Base-by-base conservation (phyloP, 1,140 invertebrate genomes). In the Leguminivora glycinivorella region DNA sequence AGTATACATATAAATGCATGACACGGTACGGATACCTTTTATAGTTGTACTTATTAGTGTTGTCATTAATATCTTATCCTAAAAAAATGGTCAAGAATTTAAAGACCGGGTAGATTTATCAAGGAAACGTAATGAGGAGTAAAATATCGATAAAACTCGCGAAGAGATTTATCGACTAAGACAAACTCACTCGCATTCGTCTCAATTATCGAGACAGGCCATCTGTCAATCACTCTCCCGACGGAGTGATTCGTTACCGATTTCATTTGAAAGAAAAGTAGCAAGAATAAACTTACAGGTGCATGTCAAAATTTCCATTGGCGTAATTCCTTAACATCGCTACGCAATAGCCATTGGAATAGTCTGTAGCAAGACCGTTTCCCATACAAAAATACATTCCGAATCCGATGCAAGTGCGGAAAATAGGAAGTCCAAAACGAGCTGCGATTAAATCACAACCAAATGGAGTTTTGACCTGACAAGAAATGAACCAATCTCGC, bases 201-300 rank as follows among this genome's bases (percentile, higher is more conserved):
- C 88, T 90, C 85, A 90, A 88, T 90, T 90, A 90, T 78, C 72
- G 24, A 77, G 88, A 88, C 88, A 82, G 86, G 75, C 83, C 73
- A 90, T 90, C 84, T 89, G 87, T 88, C 88, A 85, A 85, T 90
- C 88, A 85, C 56, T 60, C 71, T 85, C 86, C 81, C 86, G 69
- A 63, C 69, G 81, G 87, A 80, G 84, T 86, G 78, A 88, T 88
- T 83, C 81, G 82, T 83, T 84, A 81, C 77, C 74, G 74, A 84
- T 81, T 82, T 80, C 72, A 81, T 80, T 79, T 69, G 72, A 70
- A 75, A 79, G 73, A 79, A 80, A 72, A 63, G 70, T 63, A 74
- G 67, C 58, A 29, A n/a, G 47, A 52, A 52, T 52, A 52, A 25
- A 63, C 58, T 63, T 63, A 31, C 17, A 17, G n/a, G 17, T 63